phyloP scores from a whole-genome alignment of 2,888 invertebrate species.

The Pimpla rufipes region DNA sequence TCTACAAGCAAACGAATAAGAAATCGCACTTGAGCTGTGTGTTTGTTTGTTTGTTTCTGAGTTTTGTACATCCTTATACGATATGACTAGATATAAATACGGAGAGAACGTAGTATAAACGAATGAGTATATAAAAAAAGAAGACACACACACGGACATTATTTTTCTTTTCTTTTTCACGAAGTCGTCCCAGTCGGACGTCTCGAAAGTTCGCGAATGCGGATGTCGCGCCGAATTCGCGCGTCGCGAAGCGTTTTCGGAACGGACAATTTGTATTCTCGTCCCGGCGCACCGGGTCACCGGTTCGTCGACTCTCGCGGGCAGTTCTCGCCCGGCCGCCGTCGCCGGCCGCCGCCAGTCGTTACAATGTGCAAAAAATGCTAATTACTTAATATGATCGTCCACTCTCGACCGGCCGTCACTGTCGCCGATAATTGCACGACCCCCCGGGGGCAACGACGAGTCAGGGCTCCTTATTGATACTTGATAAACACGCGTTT shows the following conservation, averaged over 20 bases:
- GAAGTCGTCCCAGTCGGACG: neutral
- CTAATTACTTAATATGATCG: slow-evolving; percentile 4
- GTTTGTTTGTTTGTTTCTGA: slow-evolving; percentile 27
- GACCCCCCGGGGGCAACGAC: neutral
- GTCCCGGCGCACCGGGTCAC: slow-evolving; percentile 4
- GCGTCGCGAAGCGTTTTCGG: neutral
- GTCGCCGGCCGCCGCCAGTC: slow-evolving; percentile 15
- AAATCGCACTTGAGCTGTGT: slow-evolving; percentile 54
- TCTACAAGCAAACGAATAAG: slow-evolving; percentile 51
- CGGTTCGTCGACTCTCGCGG: neutral
- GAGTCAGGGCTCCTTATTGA: slow-evolving; percentile 5
- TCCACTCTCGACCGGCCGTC: neutral
- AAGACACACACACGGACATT: neutral
- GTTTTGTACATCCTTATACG: slow-evolving; percentile 74
- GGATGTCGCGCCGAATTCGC: neutral
- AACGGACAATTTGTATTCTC: neutral
- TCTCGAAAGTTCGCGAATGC: slow-evolving; percentile 1
- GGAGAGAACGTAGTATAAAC: slow-evolving; percentile 66
- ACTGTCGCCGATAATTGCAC: neutral
- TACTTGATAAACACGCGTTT: slow-evolving; percentile 25
- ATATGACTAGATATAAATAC: slow-evolving; percentile 76
- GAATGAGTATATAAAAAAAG: slow-evolving; percentile 52
- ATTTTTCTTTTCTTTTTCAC: neutral
- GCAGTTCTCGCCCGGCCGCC: neutral
- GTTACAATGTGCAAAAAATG: slow-evolving; percentile 6